Base-by-base conservation (phyloP, 2,797 vertebrate species). In the Anguilla obscura region DNA sequence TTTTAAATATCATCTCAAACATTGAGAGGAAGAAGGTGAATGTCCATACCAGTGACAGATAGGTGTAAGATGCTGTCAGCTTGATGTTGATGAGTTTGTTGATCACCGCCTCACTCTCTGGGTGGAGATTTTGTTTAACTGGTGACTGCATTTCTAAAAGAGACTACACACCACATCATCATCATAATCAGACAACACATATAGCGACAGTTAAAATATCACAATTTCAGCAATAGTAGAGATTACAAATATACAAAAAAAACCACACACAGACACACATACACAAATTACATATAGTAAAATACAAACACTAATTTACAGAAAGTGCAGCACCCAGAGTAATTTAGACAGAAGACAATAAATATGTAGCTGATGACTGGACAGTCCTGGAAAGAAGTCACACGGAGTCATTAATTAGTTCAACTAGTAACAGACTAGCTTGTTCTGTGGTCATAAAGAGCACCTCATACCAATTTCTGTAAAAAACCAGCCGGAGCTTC, bases 51-150 rank as follows among this genome's bases (percentile, higher is more conserved):
- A 96, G 88, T 48, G 95, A 87, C 8, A 95, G 93, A 90, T 92
- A 96, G 27, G 95, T 94, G 87, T 96, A 96, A 54, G 96, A 96
- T 0, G 96, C 94, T 0, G 50, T 92, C 86, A 96, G 93, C 89
- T 96, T 96, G 86, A 94, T 84, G 90, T 96, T 96, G 91, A 95
- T 87, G 8, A 96, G 93, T 84, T 95, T 96, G 92, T 96, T 96
- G 80, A 96, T 0, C 89, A 95, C 95, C 2, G 36, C 92, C 87
- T 96, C 96, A 10, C 90, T 93, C 52, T 96, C 95, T 0, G 88
- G 60, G 74, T 96, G 94, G 58, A 94, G 85, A 92, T 96, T 96
- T 54, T 96, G 95, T 90, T 92, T 96, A 0, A 96, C 90, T 12
- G 66, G 87, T 40, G 95, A 95, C 93, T 95, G 94, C 95, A 96